Percentiles rank a stretch among this genome's conserved stretches.
phyloP scores from a whole-genome alignment of 2,113 vertebrate species.

The Myrmecobius fasciatus region DNA sequence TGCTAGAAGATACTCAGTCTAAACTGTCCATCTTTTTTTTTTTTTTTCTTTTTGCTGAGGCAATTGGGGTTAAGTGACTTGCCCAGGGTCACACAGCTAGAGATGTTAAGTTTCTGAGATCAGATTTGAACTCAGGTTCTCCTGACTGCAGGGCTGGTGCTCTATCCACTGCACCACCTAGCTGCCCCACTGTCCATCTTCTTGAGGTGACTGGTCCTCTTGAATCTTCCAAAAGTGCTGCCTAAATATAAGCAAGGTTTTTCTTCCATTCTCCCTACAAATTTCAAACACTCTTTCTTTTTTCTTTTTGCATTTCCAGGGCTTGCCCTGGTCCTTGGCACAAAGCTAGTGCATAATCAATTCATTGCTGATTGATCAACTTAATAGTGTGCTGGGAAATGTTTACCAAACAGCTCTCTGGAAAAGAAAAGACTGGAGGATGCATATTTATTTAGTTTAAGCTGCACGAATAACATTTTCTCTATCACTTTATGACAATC shows the following conservation, averaged over 20 bases:
- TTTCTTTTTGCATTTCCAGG: not conserved
- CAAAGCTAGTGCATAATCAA: not conserved
- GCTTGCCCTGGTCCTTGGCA: not conserved
- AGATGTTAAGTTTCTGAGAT: too few relatives aligned
- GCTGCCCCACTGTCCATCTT: too few relatives aligned
- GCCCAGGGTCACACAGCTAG: too few relatives aligned
- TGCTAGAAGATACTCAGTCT: not conserved
- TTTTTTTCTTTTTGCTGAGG: too few relatives aligned
- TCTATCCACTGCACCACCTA: too few relatives aligned
- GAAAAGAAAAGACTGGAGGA: not conserved
- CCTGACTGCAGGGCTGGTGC: too few relatives aligned
- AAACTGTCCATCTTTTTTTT: not conserved
- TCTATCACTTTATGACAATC: not conserved
- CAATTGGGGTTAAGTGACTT: too few relatives aligned
- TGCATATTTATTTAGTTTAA: not conserved
- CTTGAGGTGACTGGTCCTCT: not conserved
- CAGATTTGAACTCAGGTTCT: too few relatives aligned
- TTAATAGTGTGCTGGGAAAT: not conserved
- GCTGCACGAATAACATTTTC: not conserved
- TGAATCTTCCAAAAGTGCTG: not conserved
- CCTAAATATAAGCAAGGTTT: not conserved
- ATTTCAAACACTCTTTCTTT: not conserved
- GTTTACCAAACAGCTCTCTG: not conserved
- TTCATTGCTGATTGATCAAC: not conserved
- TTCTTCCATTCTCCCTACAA: not conserved